Evolutionary conservation across 2,888 invertebrate genomes (phyloP).

Genomic region (Hoplodrina blanda): DNA sequence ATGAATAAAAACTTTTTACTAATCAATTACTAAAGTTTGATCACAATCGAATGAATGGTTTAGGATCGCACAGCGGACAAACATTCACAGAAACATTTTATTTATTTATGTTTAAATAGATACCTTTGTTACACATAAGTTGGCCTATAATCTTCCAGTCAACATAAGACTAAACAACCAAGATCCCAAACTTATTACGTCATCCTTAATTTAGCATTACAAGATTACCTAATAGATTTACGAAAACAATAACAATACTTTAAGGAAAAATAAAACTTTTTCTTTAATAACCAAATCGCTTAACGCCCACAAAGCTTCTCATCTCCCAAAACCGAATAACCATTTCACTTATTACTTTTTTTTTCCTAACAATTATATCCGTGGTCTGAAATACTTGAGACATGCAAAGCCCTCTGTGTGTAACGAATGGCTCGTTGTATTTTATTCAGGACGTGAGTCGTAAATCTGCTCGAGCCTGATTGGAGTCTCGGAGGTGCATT

Average conservation of each 20-base stretch:
- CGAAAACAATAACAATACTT: not conserved
- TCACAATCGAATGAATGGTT: no score
- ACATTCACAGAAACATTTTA: no score
- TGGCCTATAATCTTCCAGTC: no score
- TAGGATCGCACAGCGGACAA: no score
- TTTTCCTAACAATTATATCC: constrained; percentile 49
- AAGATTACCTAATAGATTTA: not conserved
- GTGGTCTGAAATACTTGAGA: constrained; percentile 30
- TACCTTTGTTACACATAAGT: no score
- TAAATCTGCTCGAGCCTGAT: constrained; percentile 71
- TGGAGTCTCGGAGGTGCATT: constrained; percentile 60
- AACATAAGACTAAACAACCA: no score
- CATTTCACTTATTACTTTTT: constrained; percentile 23
- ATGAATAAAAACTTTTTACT: no score
- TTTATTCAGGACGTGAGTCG: constrained; percentile 68
- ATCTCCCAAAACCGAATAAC: constrained; percentile 4
- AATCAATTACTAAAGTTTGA: no score
- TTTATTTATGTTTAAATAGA: no score
- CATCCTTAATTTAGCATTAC: no score
- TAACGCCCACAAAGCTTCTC: constrained; percentile 15
- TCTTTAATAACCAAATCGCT: constrained; percentile 16
- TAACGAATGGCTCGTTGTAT: constrained; percentile 70
- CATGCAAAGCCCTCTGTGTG: constrained; percentile 68
- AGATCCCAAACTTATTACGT: no score
- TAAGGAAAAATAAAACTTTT: no score